phyloP scores from a whole-genome alignment of 2,888 invertebrate genomes.

The Dryobota labecula region DNA sequence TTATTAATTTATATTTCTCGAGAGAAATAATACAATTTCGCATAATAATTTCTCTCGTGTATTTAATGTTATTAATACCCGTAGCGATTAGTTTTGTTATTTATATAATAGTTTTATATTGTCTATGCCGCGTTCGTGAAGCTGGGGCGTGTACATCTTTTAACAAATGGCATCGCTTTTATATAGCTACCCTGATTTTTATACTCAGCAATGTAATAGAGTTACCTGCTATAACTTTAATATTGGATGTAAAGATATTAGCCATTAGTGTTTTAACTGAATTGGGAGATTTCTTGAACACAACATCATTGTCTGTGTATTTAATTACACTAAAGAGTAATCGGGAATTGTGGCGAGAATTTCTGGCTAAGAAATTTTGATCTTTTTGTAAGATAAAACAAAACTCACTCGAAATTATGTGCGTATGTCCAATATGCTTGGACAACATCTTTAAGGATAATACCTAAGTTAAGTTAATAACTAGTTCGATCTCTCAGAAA shows the following conservation, averaged over 20 bases:
- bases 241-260: slow-evolving; percentile 6
- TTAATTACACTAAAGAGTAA: slow-evolving; percentile 20
- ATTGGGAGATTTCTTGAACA: slow-evolving; percentile 22
- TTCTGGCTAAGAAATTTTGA: slow-evolving; percentile 9
- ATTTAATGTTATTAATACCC: slow-evolving; percentile 7
- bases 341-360: slow-evolving; percentile 16
- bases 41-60: not conserved
- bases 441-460: too few relatives aligned
- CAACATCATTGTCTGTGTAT: slow-evolving; percentile 8
- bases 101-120: slow-evolving; percentile 9
- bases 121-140: too few relatives aligned
- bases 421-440: too few relatives aligned
- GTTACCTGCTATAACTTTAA: too few relatives aligned
- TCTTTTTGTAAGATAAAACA: too few relatives aligned
- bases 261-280: slow-evolving; percentile 13
- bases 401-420: too few relatives aligned
- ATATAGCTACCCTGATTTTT: too few relatives aligned
- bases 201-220: slow-evolving; percentile 17
- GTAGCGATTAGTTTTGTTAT: slow-evolving; percentile 18
- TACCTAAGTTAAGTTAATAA: too few relatives aligned
- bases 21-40: not conserved
- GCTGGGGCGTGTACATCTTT: too few relatives aligned
- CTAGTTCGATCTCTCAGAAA: not conserved
- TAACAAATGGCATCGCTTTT: too few relatives aligned
- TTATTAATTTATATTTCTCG: not conserved